These are phyloP conservation scores for Pollenia griseotomentosa DNA, from an alignment of 2,888 invertebrate species.

Conservation along the genomic window DNA sequence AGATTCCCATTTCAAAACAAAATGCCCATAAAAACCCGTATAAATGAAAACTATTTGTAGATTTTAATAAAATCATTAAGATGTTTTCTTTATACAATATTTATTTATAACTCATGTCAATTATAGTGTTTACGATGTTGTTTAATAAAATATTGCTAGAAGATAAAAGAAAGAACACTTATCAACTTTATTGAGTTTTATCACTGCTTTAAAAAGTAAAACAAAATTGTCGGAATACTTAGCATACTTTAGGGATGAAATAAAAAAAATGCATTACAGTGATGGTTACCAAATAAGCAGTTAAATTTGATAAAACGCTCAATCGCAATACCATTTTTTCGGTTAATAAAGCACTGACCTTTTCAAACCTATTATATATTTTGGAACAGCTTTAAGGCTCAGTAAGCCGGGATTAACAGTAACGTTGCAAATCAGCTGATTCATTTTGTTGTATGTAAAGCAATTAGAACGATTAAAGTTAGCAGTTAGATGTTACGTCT, in stretches of 20 bases:
- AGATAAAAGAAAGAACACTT: neutral
- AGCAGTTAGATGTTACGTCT: too few species aligned
- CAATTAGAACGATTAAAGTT: too few species aligned
- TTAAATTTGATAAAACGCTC: too few species aligned
- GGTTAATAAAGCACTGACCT: too few species aligned
- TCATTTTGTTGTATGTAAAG: too few species aligned
- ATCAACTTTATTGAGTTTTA: constrained; percentile 6
- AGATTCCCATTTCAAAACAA: constrained; percentile 8
- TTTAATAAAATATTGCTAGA: constrained; percentile 8
- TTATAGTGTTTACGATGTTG: constrained; percentile 26
- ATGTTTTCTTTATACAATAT: constrained; percentile 27
- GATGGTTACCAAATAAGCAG: neutral
- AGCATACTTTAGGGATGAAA: constrained; percentile 56
- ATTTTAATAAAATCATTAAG: constrained; percentile 54
- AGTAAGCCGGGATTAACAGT: too few species aligned
- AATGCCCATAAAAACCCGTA: constrained; percentile 11
- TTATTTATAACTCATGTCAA: constrained; percentile 22
- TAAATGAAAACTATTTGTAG: constrained; percentile 37
- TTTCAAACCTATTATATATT: too few species aligned
- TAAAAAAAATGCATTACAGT: neutral
- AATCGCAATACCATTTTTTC: too few species aligned
- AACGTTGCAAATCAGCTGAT: too few species aligned
- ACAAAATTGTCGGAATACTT: neutral
- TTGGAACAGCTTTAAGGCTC: too few species aligned
- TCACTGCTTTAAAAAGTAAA: neutral